Conservation (phyloP, 2,113 vertebrate genomes). For the Lophura nycthemera region DNA sequence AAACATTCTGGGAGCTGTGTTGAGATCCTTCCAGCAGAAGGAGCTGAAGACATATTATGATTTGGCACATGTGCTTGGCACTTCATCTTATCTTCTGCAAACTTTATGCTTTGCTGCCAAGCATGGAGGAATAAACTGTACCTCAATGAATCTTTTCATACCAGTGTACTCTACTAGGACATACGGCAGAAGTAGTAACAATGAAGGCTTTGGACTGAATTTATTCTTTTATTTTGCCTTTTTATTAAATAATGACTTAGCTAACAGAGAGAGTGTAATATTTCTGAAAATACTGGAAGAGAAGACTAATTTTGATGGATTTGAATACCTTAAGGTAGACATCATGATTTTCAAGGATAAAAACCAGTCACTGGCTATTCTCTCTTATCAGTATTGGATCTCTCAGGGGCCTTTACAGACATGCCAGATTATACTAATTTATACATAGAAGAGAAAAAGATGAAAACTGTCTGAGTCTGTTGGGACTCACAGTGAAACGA, state of each 20-base stretch:
- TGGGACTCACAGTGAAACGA: not conserved
- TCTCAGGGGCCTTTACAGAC: not conserved
- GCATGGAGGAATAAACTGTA: not conserved
- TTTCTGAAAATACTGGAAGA: not conserved
- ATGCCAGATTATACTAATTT: slow-evolving; percentile 15
- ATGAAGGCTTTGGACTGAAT: not conserved
- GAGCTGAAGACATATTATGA: not conserved
- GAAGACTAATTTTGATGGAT: not conserved
- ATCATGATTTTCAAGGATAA: not conserved
- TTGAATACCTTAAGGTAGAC: not conserved
- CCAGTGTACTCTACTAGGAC: not conserved
- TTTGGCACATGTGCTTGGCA: slow-evolving; percentile 10
- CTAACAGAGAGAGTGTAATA: not conserved
- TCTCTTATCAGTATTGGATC: not conserved
- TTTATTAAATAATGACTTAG: not conserved
- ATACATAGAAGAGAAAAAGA: not conserved
- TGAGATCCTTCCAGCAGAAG: slow-evolving; percentile 22
- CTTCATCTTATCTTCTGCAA: not conserved
- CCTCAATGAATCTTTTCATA: not conserved
- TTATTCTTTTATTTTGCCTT: not conserved
- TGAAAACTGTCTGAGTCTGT: slow-evolving; percentile 4
- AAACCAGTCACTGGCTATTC: not conserved
- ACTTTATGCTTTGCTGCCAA: slow-evolving; percentile 13
- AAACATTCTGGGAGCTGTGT: not conserved
- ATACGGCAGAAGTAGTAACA: not conserved